These are phyloP conservation scores for Toxotes jaculatrix DNA, from an alignment of 2,113 vertebrate species.

Conservation along the genomic window DNA sequence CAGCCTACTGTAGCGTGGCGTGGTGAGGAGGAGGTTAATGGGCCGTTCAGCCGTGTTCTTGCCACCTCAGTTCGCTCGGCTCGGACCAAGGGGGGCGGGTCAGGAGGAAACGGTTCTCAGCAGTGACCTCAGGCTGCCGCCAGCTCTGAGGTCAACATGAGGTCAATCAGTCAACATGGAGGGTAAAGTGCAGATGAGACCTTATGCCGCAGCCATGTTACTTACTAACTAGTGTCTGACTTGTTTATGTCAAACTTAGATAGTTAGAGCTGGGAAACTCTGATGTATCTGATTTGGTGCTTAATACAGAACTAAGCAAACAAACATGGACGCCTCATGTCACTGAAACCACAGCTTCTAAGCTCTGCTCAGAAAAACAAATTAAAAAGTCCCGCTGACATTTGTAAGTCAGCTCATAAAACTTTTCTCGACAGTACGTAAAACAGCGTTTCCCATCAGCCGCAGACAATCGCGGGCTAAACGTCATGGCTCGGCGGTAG, in stretches of 20 bases:
- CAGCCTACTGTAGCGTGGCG: background rate
- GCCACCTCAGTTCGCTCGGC: constrained; percentile 26
- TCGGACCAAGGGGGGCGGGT: background rate
- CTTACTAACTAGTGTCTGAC: background rate
- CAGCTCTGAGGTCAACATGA: constrained; percentile 9
- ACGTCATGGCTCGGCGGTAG: no score
- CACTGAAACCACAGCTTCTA: no score
- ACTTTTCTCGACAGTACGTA: no score
- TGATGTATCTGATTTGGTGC: no score
- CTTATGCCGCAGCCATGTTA: background rate
- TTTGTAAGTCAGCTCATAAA: no score
- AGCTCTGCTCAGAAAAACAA: no score
- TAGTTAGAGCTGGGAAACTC: background rate
- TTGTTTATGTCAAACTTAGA: background rate
- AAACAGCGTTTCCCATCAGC: no score
- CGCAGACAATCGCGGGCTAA: no score
- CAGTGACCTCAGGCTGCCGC: constrained; percentile 1
- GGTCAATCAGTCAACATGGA: background rate
- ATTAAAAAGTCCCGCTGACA: no score
- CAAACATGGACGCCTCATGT: no score
- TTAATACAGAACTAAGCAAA: no score
- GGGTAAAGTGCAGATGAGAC: no score
- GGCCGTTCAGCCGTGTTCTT: constrained; percentile 32
- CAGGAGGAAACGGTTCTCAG: background rate
- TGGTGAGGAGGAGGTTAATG: constrained; percentile 49